phyloP scores from a whole-genome alignment of 30 jellyfish, hydroid and myxozoan genomes.

The Aurelia aurita region DNA sequence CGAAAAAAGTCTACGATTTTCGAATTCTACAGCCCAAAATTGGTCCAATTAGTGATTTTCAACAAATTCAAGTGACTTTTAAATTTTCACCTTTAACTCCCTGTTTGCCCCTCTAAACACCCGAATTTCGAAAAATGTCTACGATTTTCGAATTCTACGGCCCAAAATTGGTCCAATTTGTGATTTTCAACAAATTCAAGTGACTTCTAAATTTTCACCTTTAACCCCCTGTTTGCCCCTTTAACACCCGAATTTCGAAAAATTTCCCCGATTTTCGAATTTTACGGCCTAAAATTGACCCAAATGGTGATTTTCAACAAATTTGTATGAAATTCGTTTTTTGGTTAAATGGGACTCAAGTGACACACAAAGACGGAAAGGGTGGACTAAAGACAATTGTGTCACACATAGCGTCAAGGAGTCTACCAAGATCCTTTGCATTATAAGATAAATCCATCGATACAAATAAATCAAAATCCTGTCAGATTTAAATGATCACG shows the following conservation, averaged over 20 bases:
- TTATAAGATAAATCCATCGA: no score
- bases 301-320: neutral
- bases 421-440: no score
- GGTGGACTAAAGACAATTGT: no score
- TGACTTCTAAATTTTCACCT: neutral
- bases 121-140: no score
- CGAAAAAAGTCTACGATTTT: neutral
- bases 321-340: neutral
- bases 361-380: constrained; percentile 1
- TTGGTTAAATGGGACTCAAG: neutral
- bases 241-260: neutral
- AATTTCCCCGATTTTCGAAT: neutral
- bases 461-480: no score
- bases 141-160: neutral
- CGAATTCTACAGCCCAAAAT: neutral
- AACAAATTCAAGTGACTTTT: no score
- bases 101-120: no score
- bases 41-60: neutral
- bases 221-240: neutral
- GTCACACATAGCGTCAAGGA: no score
- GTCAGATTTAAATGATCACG: no score
- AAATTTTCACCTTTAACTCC: no score
- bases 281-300: neutral
- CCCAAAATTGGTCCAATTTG: neutral
- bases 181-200: no score